Evolutionary conservation across 1,140 invertebrate genomes (phyloP).

Genomic region (Spodoptera frugiperda): DNA sequence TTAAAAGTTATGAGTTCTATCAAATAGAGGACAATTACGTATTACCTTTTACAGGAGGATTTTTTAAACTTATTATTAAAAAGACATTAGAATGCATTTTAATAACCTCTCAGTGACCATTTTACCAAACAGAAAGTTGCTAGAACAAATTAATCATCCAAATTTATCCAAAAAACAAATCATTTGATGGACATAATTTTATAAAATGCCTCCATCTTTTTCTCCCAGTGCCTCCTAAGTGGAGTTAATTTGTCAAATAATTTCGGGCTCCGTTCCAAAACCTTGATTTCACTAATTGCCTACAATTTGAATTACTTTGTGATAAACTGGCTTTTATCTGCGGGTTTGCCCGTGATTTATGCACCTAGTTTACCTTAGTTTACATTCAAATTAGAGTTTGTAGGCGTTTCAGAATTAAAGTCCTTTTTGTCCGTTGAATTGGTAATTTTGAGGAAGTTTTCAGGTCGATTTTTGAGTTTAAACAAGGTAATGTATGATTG

Average conservation of each 20-base stretch:
- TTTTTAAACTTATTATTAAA: no score
- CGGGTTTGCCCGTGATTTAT: not conserved
- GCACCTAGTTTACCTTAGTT: not conserved
- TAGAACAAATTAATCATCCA: no score
- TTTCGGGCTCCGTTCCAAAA: not conserved
- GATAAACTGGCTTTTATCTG: not conserved
- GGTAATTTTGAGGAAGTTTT: no score
- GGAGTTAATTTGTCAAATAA: constrained; percentile 33
- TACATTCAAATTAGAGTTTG: no score
- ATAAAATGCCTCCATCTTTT: not conserved
- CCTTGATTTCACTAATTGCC: constrained; percentile 2
- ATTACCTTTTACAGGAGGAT: no score
- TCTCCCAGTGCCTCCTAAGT: not conserved
- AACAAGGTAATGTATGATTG: no score
- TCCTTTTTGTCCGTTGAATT: not conserved
- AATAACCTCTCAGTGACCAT: no score
- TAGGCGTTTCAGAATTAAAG: not conserved
- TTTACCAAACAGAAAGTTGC: no score
- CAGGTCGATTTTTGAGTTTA: no score
- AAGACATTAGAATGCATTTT: no score
- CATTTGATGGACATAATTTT: not conserved
- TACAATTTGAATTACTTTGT: not conserved
- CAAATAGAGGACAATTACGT: no score
- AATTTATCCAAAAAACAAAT: not conserved
- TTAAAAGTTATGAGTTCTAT: no score